Evolutionary conservation across 92 coral and sea anemone species (phyloP), one percentile per base, ranked within the genome.

Genomic region (Anthopleura xanthogrammica): DNA sequence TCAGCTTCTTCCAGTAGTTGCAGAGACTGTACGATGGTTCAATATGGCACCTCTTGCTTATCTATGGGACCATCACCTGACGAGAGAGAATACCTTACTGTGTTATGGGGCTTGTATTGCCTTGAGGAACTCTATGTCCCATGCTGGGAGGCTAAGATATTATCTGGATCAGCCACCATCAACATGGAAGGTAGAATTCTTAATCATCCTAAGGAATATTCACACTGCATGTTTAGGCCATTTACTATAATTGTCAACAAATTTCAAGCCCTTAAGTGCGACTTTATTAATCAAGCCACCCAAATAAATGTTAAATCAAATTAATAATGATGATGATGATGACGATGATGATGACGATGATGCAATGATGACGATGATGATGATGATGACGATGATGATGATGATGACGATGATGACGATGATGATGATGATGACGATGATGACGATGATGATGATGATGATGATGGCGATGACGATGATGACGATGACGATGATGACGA

Each of bases 21-120:
- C 98, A 16, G 98, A 95, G 85, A 92, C 95, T 36, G 83, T 95
- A 52, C 94, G 98, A 65, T 95, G 98, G 98, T 95, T 95, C 85
- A 95, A 95, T 76, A 94, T 95, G 79, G 86, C 90, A 52, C 91
- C 95, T 12, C 82, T 95, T 46, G 95, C 88, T 85, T 91, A 91
- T 60, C 84, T 95, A 17, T 95, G 98, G 98, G 86, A 94, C 56
- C 87, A 85, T 48, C 93, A 83, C 73, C 86, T 95, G 39, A 84
- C 95, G 3, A 90, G 95, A 55, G 89, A 86, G 41, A 88, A 86
- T 80, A 92, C 98, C 10, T 79, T 95, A 58, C 60, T 94, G 85
- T 93, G 98, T 73, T 95, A 94, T 83, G 95, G 98, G 23, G 92
- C 90, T 60, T 95, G 98, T 85, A 90, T 94, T 70, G 93, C 98